Evolutionary conservation across 2,888 invertebrate species (phyloP), one percentile per base, ranked within the genome.

Genomic region (Lasioglossum leucozonium): DNA sequence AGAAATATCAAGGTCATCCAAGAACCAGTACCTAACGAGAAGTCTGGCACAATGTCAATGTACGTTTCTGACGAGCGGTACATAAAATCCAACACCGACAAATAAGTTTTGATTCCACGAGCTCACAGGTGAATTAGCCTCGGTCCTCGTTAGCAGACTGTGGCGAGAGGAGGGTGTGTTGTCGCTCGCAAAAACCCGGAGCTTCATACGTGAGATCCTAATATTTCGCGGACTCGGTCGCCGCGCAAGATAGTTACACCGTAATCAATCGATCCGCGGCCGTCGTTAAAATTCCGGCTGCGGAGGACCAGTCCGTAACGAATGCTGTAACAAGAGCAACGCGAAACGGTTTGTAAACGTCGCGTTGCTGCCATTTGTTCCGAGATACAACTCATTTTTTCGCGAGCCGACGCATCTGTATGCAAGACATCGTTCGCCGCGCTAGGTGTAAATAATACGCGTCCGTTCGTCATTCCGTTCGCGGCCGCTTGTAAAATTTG

Each of bases 201-300:
- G 18, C 30, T 16, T 0, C 30, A 30, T 8, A 62, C 30, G 30
- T 5, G 26, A 30, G 30, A 62, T 30, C 16, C 62, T 62, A 62
- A 62, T 30, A 26, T 18, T 16, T 16, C 8, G 62, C 62, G 1
- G 62, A 16, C 6, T 30, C 30, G 16, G 0, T 34, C 55, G 11
- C n/a, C 3, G 55, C n/a, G 11, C 30, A 62, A 62, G 62, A 62
- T 30, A 30, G 62, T 62, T 30, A 62, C 62, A 30, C 62, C 18
- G 55, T 40, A 75, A 75, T 75, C 62, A 67, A 67, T 67, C 47
- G 76, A 76, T 67, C 62, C 26, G n/a, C 0, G 5, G 6, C 10
- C 55, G 4, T n/a, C 42, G n/a, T 55, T 58, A 72, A 58, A 78
- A 78, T 44, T 44, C 30, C 55, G 34, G 13, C 11, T 11, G 16